phyloP scores from a whole-genome alignment of 2,113 vertebrate genomes.

The Xerus inauris region DNA sequence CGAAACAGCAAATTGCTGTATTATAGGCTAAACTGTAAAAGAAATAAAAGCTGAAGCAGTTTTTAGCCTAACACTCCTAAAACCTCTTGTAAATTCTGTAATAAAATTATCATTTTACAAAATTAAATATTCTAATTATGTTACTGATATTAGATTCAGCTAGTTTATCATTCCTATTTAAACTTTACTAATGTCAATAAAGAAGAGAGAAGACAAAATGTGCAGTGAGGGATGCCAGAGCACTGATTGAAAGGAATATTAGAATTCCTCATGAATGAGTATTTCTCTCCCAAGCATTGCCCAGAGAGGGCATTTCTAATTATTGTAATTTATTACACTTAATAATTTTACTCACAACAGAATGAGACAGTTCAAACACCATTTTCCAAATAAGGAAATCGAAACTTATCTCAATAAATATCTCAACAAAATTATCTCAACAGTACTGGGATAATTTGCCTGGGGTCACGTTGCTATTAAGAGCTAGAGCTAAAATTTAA shows the following conservation, averaged over 20 bases:
- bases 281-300: background rate
- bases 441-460: constrained; percentile 44
- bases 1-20: background rate
- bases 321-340: constrained; percentile 54
- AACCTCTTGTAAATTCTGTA: background rate
- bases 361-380: constrained; percentile 60
- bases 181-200: constrained; percentile 53
- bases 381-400: constrained; percentile 56
- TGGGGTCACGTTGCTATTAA: constrained; percentile 44
- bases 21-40: constrained; percentile 44
- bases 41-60: constrained; percentile 27
- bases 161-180: constrained; percentile 9
- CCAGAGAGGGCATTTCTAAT: constrained; percentile 53
- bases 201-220: background rate
- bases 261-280: background rate
- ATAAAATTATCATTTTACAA: constrained; percentile 35
- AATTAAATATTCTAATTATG: constrained; percentile 39
- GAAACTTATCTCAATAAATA: constrained; percentile 27
- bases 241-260: background rate
- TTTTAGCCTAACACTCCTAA: constrained; percentile 12
- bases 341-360: constrained; percentile 59
- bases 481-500: background rate
- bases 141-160: constrained; percentile 34
- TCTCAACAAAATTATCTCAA: background rate
- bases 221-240: background rate